phyloP scores from a whole-genome alignment of 2,888 invertebrate species.

The Geotrupes spiniger region DNA sequence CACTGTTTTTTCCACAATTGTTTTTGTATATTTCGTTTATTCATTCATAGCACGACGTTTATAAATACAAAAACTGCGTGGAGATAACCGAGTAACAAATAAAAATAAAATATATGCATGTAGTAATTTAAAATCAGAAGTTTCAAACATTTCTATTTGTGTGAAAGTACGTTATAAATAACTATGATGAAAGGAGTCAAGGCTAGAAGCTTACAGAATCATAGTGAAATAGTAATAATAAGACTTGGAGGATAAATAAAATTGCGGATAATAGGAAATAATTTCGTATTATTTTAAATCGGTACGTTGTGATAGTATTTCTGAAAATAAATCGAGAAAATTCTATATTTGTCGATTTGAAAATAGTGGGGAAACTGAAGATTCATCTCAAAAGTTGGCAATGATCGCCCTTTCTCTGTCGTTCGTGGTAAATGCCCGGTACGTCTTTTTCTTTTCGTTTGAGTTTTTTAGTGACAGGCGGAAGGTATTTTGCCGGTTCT shows the following conservation, averaged over 20 bases:
- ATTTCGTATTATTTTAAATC: no score
- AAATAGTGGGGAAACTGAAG: constrained; percentile 14
- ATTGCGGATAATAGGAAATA: no score
- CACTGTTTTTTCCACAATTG: no score
- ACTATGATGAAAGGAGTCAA: constrained; percentile 6
- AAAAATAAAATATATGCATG: neutral
- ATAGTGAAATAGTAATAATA: no score
- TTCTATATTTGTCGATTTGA: constrained; percentile 14
- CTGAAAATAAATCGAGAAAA: neutral
- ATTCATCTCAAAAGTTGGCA: constrained; percentile 12
- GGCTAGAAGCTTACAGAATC: neutral
- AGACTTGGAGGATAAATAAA: no score
- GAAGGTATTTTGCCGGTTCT: constrained; percentile 21
- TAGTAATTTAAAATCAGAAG: neutral
- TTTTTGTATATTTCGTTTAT: no score
- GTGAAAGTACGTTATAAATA: constrained; percentile 8
- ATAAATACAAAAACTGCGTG: no score
- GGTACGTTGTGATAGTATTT: no score
- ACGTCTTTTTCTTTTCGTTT: constrained; percentile 20
- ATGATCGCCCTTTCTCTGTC: constrained; percentile 15
- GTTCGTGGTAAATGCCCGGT: constrained; percentile 7
- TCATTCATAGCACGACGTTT: no score
- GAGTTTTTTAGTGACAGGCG: constrained; percentile 16
- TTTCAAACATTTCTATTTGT: neutral
- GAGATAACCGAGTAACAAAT: no score